Evolutionary conservation across 2,113 vertebrate species (phyloP), one percentile per base, ranked within the genome.

Genomic region (Alces alces): DNA sequence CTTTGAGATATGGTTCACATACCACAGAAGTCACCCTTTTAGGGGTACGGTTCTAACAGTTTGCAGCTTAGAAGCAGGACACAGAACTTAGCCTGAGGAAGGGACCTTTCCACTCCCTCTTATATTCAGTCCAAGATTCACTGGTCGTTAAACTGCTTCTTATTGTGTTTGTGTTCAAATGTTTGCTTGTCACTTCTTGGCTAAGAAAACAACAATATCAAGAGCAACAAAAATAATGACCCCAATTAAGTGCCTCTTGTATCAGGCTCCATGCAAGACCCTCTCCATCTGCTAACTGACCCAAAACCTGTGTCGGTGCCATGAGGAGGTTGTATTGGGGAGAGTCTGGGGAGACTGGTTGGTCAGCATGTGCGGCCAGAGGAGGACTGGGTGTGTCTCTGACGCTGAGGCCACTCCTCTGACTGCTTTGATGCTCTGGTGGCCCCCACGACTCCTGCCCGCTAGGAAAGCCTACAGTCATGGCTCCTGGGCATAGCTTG

Each of bases 61-160:
- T 99, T 99, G 98, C 98, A 99, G 98, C 99, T 99, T 97, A 98
- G 98, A 86, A 99, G 99, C 97, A 99, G 98, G 92, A 17, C 79
- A 0, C 97, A 16, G 98, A 97, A 83, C 98, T 99, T 97, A 98
- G 98, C n/a, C 87, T 97, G 98, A 99, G 94, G 99, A 99, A 96
- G 98, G 99, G 97, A 50, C 76, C 50, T 25, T 60, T 97, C 94
- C 54, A 12, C 52, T 97, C 64, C 76, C 95, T 97, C 95, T 97
- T 70, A 91, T 95, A 2, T 43, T 70, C 92, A 73, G 58, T n/a
- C 43, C 52, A 1, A 19, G 13, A 36, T 73, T 96, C 94, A 5
- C 50, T 19, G 36, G 95, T 55, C 13, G 30, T 93, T 95, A 96
- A 58, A 16, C 0, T 73, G 8, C 33, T 95, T 55, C 33, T 95